Evolutionary conservation across 2,888 invertebrate species (phyloP).

Genomic region (Melipona beecheii): DNA sequence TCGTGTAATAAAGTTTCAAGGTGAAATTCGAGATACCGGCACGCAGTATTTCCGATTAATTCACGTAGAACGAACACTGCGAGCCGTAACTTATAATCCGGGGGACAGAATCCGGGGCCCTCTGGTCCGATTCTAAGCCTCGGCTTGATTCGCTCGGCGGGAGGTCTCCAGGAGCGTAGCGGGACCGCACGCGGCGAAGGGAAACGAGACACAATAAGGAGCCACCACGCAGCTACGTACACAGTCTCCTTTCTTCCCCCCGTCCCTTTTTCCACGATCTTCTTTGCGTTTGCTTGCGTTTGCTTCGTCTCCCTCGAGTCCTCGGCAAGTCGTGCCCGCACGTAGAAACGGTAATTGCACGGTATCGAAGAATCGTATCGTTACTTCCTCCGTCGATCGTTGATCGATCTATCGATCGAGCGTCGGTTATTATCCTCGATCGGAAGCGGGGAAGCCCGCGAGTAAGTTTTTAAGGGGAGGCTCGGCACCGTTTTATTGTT

Average conservation of each 20-base stretch:
- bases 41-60: conserved; percentile 30
- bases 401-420: not conserved
- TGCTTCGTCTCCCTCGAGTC: conserved; percentile 35
- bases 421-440: not conserved
- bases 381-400: not conserved
- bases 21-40: not conserved
- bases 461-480: not conserved
- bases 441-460: not conserved
- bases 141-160: conserved; percentile 66
- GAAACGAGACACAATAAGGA: conserved; percentile 72
- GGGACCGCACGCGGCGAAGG: conserved; percentile 76
- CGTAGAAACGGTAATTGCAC: not conserved
- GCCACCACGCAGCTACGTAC: conserved; percentile 19
- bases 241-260: conserved; percentile 52
- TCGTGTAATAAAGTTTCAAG: not conserved
- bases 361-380: not conserved
- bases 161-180: conserved; percentile 71
- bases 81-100: conserved; percentile 72
- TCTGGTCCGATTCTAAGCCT: conserved; percentile 70
- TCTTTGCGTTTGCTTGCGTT: conserved; percentile 49
- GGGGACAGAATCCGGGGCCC: conserved; percentile 76
- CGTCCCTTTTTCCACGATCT: conserved; percentile 50
- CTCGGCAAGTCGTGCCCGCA: no score
- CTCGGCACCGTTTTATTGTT: not conserved
- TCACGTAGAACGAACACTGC: conserved; percentile 38